Conservation (phyloP, 2,113 vertebrate genomes). For the Candoia aspera region DNA sequence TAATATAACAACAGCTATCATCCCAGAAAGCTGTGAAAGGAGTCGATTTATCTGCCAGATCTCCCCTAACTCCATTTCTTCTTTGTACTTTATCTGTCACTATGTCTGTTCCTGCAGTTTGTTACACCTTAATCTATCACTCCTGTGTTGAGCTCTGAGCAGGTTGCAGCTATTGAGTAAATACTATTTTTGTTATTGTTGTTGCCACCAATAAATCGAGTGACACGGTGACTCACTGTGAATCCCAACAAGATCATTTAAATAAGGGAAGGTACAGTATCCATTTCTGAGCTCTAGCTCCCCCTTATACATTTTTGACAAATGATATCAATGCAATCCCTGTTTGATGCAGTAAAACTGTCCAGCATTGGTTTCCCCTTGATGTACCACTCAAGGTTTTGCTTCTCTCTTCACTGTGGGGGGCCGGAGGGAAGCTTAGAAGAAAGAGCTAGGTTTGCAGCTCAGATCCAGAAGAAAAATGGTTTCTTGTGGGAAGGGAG, state of each 20-base stretch:
- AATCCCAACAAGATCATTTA: neutral
- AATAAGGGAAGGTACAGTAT: neutral
- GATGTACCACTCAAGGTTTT: neutral
- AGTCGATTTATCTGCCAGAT: neutral
- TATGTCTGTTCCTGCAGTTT: neutral
- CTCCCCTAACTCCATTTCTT: neutral
- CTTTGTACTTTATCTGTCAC: neutral
- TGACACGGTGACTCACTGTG: neutral
- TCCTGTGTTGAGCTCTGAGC: neutral
- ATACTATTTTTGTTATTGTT: neutral
- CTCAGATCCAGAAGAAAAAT: neutral
- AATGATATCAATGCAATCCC: neutral
- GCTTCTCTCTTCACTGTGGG: neutral
- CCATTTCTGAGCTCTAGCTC: neutral
- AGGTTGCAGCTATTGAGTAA: neutral
- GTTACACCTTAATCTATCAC: neutral
- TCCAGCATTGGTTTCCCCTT: neutral
- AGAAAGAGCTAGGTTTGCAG: neutral
- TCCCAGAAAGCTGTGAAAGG: neutral
- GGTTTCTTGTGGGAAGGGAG: neutral
- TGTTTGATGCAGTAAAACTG: neutral
- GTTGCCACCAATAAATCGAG: neutral
- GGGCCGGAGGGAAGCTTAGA: no score
- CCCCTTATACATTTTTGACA: neutral
- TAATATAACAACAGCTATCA: neutral